Evolutionary conservation across 2,888 invertebrate species (phyloP), one percentile per base, ranked within the genome.

Genomic region (Allophyes oxyacanthae): DNA sequence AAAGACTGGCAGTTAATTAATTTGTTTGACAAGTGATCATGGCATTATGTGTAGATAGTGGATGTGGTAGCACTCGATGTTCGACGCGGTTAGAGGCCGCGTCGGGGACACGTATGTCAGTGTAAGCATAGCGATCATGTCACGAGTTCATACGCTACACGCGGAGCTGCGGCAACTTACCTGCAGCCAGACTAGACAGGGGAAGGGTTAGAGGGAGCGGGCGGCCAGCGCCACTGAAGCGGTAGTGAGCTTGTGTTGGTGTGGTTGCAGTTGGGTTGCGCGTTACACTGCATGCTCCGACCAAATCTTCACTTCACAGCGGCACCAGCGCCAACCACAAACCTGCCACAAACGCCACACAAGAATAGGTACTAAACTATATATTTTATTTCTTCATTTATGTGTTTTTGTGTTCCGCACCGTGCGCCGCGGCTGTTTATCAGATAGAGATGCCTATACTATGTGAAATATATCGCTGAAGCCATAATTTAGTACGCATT

Each of bases 181-280:
- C 81, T 81, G 83, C 83, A 81, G 83, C 82, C 84, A 78, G 77
- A 68, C 70, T 66, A 66, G 70, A 64, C 48, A 54, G 34, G 33
- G 20, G 36, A 37, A 48, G 45, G 61, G 46, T 10, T 57, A 26
- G 58, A 49, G 61, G 59, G 61, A 64, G 59, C 64, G 62, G 65
- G 73, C 57, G 53, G 64, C 54, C 46, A 41, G 66, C 56, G 69
- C 76, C 41, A 55, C 71, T 66, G 78, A 59, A 79, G 85, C 88
- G 82, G 88, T 88, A 91, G 89, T 93, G 91, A 92, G 92, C 88
- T 92, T 90, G 91, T 91, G 90, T 91, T 93, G 92, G 90, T 94
- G 95, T 95, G 96, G 96, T 97, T 97, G 96, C 97, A 97, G 97
- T 97, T 96, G 96, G 97, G 96, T 97, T 97, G 96, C 96, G 97